A percentile compares a stretch with the other conserved stretches of the same genome.
Conservation (phyloP, 2,797 vertebrate species). For the Cynodonichthys magdalenae region DNA sequence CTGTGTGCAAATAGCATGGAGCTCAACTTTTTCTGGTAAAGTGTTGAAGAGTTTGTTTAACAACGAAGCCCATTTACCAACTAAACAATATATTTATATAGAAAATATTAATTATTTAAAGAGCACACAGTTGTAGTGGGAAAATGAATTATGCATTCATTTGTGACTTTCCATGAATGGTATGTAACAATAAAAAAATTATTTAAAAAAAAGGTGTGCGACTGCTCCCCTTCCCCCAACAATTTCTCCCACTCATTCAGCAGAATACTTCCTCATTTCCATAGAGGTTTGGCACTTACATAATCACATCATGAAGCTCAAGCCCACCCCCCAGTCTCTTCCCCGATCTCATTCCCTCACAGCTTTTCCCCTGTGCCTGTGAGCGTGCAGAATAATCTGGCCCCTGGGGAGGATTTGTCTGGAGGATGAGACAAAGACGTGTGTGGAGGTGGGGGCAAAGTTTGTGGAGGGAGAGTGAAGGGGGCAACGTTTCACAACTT, state of each 20-base stretch:
- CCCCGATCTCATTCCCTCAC: conserved; percentile 6
- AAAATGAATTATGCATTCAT: not conserved
- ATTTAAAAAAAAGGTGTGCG: conserved; percentile 50
- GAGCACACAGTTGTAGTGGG: not conserved
- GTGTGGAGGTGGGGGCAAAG: conserved; percentile 23
- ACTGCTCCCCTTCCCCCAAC: conserved; percentile 18
- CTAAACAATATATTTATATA: conserved; percentile 2
- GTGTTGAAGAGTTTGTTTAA: conserved; percentile 23
- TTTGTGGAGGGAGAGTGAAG: not conserved
- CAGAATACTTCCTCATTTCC: conserved; percentile 67
- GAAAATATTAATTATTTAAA: no score
- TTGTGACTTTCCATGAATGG: no score
- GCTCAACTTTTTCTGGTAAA: conserved; percentile 35
- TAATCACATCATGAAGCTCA: conserved; percentile 76
- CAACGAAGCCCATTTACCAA: conserved; percentile 3
- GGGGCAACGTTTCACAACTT: conserved; percentile 34
- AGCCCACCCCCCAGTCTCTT: conserved; percentile 9
- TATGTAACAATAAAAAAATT: conserved; percentile 13
- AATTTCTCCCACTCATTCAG: conserved; percentile 62
- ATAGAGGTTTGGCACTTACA: conserved; percentile 75
- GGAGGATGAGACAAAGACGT: conserved; percentile 56
- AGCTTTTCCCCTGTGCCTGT: conserved; percentile 40
- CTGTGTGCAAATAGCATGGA: conserved; percentile 50
- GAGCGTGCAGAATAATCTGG: conserved; percentile 77
- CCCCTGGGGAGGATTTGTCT: conserved; percentile 77